phyloP scores from a whole-genome alignment of 2,888 invertebrate species.

The Notodonta dromedarius region DNA sequence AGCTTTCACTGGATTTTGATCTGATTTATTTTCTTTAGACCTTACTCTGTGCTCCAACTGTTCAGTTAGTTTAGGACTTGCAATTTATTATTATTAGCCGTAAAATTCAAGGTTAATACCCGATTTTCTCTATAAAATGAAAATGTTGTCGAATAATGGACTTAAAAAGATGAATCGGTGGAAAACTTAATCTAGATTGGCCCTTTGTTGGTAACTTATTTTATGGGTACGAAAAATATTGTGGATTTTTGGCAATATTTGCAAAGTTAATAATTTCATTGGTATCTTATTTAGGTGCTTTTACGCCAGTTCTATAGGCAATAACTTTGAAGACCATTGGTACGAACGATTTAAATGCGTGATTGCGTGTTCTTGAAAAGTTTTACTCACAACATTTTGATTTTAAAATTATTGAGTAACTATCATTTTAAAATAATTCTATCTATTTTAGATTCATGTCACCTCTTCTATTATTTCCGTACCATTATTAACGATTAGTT shows the following conservation, averaged over 20 bases:
- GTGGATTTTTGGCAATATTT: background rate
- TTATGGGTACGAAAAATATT: background rate
- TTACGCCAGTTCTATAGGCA: too few species aligned
- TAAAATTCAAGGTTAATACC: background rate
- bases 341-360: too few species aligned
- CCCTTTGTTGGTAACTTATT: background rate
- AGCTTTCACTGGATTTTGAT: conserved; percentile 21
- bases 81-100: conserved; percentile 1
- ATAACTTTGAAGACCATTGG: too few species aligned
- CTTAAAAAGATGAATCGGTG: background rate
- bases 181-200: background rate
- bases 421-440: too few species aligned
- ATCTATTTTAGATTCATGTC: too few species aligned
- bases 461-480: too few species aligned
- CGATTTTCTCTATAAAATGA: background rate
- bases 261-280: background rate
- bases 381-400: too few species aligned
- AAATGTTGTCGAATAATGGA: background rate
- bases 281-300: background rate
- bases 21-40: background rate
- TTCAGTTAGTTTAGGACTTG: conserved; percentile 1
- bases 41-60: background rate
- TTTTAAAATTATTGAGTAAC: too few species aligned
- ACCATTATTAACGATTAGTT: too few species aligned
- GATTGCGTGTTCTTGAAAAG: too few species aligned